Conservation (phyloP, 2,888 invertebrate genomes). For the Cepaea hortensis region DNA sequence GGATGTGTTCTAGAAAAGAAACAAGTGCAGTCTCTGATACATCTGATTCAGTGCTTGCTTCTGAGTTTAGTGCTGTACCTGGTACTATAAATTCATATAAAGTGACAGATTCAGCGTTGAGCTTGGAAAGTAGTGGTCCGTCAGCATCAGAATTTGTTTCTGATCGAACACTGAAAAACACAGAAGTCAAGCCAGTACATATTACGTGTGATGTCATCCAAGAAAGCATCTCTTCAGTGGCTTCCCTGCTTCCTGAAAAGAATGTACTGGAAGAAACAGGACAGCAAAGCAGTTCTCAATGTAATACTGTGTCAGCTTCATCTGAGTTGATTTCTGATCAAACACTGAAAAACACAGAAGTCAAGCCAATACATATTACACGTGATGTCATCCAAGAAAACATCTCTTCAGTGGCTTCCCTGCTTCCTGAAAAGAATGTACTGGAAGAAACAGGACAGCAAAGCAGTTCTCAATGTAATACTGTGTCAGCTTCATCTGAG, state of each 20-base stretch:
- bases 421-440: not conserved
- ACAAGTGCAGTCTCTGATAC: not conserved
- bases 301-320: not conserved
- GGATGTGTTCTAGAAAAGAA: not conserved
- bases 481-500: not conserved
- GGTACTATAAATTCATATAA: not conserved
- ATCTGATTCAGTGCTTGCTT: not conserved
- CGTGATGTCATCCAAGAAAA: not conserved
- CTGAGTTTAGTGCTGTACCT: not conserved
- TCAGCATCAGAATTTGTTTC: not conserved
- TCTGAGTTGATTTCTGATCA: not conserved
- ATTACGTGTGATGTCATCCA: not conserved
- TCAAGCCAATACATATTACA: not conserved
- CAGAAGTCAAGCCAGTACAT: not conserved
- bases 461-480: not conserved
- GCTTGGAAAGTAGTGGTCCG: not conserved
- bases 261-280: not conserved
- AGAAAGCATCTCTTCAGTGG: not conserved
- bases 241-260: not conserved
- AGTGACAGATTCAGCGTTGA: not conserved
- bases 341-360: not conserved
- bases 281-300: not conserved
- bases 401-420: not conserved
- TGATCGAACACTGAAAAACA: not conserved
- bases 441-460: not conserved